Conservation (phyloP, 2,113 vertebrate species). For the Cichladusa arquata region DNA sequence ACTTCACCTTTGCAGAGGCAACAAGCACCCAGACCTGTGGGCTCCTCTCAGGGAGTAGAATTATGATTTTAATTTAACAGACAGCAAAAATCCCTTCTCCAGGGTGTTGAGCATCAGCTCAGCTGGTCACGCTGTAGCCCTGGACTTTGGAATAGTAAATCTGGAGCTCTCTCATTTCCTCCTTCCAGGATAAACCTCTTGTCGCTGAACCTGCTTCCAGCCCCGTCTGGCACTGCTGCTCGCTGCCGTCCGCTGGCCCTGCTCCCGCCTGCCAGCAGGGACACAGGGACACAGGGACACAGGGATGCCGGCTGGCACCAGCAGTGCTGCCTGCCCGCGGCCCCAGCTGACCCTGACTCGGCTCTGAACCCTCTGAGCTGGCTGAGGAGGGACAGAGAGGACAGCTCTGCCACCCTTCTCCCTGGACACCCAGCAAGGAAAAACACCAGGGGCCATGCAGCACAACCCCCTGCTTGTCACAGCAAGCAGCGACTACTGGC, state of each 20-base stretch:
- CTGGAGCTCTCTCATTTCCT: neutral
- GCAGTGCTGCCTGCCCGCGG: neutral
- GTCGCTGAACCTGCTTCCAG: neutral
- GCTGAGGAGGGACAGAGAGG: neutral
- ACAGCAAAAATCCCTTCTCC: neutral
- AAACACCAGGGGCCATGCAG: fast-evolving
- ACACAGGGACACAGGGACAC: neutral
- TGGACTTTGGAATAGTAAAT: neutral
- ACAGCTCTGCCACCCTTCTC: neutral
- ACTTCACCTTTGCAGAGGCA: neutral
- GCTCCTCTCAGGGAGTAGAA: neutral
- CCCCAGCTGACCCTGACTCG: neutral
- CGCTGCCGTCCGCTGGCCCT: neutral
- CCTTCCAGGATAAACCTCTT: conserved; percentile 2
- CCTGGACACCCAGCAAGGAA: neutral
- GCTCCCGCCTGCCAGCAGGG: neutral
- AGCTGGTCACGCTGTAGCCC: neutral
- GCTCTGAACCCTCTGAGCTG: neutral
- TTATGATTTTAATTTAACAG: neutral
- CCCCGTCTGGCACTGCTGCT: neutral
- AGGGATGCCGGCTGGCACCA: neutral
- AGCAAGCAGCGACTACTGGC: fast-evolving
- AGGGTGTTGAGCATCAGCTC: neutral
- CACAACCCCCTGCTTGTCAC: fast-evolving
- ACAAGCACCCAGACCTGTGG: neutral